Percentiles rank a stretch among this genome's conserved stretches.
Conservation (phyloP, 2,888 invertebrate genomes). For the Diarsia brunnea region DNA sequence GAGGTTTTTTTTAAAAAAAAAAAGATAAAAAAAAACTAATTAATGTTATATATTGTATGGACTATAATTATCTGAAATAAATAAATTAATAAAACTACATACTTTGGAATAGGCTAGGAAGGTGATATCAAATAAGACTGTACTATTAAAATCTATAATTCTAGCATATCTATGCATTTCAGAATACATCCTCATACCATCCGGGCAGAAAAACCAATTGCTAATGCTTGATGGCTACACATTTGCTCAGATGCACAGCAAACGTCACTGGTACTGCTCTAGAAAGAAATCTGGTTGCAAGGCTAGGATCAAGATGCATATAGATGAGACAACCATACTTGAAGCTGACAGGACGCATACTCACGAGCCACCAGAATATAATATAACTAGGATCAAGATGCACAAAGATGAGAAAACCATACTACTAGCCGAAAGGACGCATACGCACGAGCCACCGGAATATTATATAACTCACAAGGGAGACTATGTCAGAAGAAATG, state of each 20-base stretch:
- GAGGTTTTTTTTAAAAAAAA: too few relatives aligned
- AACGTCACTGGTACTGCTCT: conserved; percentile 66
- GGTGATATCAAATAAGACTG: background rate
- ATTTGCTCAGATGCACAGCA: conserved; percentile 60
- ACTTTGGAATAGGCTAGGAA: too few relatives aligned
- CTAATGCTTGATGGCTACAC: conserved; percentile 68
- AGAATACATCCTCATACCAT: conserved; percentile 62
- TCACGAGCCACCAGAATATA: conserved; percentile 69
- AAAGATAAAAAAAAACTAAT: too few relatives aligned
- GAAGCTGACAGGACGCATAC: conserved; percentile 58
- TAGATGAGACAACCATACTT: conserved; percentile 54
- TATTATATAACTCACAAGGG: conserved; percentile 62
- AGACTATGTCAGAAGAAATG: conserved; percentile 44
- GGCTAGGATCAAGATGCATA: conserved; percentile 65
- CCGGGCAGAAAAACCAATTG: conserved; percentile 54
- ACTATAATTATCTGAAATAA: too few relatives aligned
- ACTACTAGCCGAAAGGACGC: too few relatives aligned
- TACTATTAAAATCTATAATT: background rate
- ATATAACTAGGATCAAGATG: too few relatives aligned
- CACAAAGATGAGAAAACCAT: too few relatives aligned
- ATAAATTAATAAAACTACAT: too few relatives aligned
- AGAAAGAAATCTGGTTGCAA: conserved; percentile 61
- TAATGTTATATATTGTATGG: too few relatives aligned
- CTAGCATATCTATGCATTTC: conserved; percentile 31
- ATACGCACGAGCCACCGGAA: too few relatives aligned